Conservation (phyloP, 2,113 vertebrate species). For the Hirundichthys speculiger region DNA sequence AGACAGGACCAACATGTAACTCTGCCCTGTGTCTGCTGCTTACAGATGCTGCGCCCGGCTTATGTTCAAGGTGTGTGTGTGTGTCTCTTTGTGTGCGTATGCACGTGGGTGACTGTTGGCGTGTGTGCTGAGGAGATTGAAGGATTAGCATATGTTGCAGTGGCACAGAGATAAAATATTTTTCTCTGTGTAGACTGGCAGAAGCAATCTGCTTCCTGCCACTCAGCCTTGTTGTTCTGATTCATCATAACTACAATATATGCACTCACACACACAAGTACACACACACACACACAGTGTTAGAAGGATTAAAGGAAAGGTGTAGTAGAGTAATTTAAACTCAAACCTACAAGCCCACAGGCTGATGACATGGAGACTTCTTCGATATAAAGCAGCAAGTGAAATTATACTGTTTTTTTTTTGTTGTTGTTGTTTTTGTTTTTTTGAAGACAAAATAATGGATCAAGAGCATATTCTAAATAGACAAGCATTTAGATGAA, state of each 20-base stretch:
- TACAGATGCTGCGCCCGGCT: neutral
- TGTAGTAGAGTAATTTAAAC: too few species aligned
- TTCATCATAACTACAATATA: neutral
- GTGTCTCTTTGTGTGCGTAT: neutral
- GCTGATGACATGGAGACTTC: too few species aligned
- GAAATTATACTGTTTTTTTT: too few species aligned
- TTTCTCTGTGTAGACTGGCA: neutral
- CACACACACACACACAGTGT: too few species aligned
- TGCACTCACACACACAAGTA: neutral
- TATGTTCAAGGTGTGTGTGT: neutral
- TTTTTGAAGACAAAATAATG: too few species aligned
- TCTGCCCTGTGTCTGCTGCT: neutral
- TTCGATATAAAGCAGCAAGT: too few species aligned
- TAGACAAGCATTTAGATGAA: too few species aligned
- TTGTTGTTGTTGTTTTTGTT: too few species aligned
- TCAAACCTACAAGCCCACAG: too few species aligned
- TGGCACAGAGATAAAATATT: neutral
- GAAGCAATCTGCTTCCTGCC: neutral
- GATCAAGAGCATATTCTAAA: too few species aligned
- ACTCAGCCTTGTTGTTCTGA: neutral
- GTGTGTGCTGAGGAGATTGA: neutral
- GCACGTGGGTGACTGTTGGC: too few species aligned
- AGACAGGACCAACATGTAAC: neutral
- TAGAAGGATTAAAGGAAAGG: too few species aligned
- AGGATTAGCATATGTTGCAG: neutral